Conservation (phyloP, 2,888 invertebrate species). For the Xylota segnis region DNA sequence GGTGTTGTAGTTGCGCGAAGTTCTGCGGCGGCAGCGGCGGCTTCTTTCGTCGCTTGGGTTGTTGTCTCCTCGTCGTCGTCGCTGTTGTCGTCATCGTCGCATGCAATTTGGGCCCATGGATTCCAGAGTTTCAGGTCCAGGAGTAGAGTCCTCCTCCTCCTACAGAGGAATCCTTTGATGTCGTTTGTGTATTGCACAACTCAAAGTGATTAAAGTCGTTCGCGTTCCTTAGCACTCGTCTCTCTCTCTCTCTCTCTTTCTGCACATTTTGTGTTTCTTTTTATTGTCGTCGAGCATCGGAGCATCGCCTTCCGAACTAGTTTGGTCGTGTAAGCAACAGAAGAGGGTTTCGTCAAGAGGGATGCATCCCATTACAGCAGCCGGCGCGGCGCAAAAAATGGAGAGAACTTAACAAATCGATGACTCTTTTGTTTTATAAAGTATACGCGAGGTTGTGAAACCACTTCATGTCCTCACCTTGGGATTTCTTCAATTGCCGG, state of each 20-base stretch:
- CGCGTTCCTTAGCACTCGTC: constrained; percentile 58
- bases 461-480: constrained; percentile 71
- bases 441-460: constrained; percentile 53
- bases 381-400: constrained; percentile 39
- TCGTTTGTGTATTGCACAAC: constrained; percentile 71
- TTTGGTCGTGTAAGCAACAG: constrained; percentile 61
- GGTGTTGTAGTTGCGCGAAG: constrained; percentile 59
- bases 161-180: constrained; percentile 71
- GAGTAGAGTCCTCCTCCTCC: constrained; percentile 28
- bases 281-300: constrained; percentile 55
- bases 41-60: constrained; percentile 55
- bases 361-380: constrained; percentile 69
- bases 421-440: constrained; percentile 74
- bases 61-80: constrained; percentile 41
- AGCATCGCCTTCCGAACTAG: constrained; percentile 62
- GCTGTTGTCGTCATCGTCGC: constrained; percentile 35
- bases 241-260: constrained; percentile 21
- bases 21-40: constrained; percentile 44
- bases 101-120: constrained; percentile 63
- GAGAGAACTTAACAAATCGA: constrained; percentile 73
- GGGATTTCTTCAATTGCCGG: constrained; percentile 68
- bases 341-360: constrained; percentile 55
- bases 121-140: constrained; percentile 53
- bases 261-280: constrained; percentile 30
- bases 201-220: constrained; percentile 75